Base-by-base conservation (phyloP, 2,113 vertebrate genomes). In the Mungos mungo region DNA sequence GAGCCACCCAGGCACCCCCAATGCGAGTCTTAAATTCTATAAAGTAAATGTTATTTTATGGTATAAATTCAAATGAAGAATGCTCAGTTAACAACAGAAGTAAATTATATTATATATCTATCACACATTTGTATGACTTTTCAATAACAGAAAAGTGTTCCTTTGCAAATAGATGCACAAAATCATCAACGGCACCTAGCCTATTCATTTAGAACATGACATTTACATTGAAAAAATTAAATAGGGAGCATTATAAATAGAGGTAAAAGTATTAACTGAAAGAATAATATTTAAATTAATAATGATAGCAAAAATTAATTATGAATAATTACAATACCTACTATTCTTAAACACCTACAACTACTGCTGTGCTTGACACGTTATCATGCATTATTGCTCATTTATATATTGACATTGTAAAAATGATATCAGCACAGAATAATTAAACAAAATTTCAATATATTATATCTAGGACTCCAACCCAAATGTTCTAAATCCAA, bases 341-440 rank as follows among this genome's bases (percentile, higher is more conserved):
- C 45, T 82, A 25, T 45, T 83, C 87, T 82, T 45, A 76, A 76
- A 76, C 27, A 54, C 21, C 52, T 68, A 25, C 27, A 65, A 57
- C 2, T 50, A 72, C 38, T n/a, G 12, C 33, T 85, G 5, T 76
- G 8, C 33, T 94, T 69, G n/a, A 41, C 41, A 92, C 16, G 80
- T 68, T 45, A 33, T 57, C 38, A 76, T 23, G 2, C 19, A 63
- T n/a, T 69, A 21, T 31, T 85, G 27, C 21, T 95, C 33, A 68
- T 69, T 95, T 95, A 79, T 52, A 29, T 85, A 93, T 71, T 80
- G 60, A 95, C 45, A 27, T 60, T 93, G 65, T 80, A 68, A 90
- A 81, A 89, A 68, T 41, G 18, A 80, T 13, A 16, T 60, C 69
- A 77, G 14, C 60, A 76, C n/a, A 63, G 52, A 74, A 27, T 10